phyloP scores from a whole-genome alignment of 2,797 vertebrate genomes.

The Staurois parvus region DNA sequence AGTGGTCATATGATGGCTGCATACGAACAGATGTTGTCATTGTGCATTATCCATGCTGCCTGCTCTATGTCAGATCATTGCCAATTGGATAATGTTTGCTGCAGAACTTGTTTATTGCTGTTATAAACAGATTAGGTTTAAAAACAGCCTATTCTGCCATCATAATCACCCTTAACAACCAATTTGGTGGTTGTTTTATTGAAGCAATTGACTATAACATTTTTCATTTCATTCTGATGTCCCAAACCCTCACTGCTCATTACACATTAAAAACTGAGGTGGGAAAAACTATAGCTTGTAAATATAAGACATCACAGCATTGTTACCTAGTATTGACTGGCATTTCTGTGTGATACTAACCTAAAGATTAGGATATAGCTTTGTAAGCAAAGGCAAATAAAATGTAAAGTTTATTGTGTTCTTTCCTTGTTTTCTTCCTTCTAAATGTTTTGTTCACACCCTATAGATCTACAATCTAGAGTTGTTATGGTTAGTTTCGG shows the following conservation, averaged over 20 bases:
- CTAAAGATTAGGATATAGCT: too few relatives aligned
- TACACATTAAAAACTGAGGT: background rate
- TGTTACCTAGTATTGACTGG: background rate
- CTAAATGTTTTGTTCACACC: too few relatives aligned
- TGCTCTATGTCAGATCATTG: background rate
- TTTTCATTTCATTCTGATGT: background rate
- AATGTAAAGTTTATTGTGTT: too few relatives aligned
- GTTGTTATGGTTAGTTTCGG: too few relatives aligned
- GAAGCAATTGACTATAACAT: background rate
- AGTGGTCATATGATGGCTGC: background rate
- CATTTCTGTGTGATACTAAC: background rate
- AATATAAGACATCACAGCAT: background rate
- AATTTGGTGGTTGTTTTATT: background rate
- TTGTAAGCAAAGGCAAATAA: too few relatives aligned
- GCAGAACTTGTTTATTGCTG: background rate
- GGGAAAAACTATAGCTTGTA: background rate
- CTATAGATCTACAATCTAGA: too few relatives aligned
- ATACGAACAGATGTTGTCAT: background rate
- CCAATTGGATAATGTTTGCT: background rate
- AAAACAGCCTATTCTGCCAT: slow-evolving; percentile 11
- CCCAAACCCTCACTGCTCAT: background rate
- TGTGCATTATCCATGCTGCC: background rate
- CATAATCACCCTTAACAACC: slow-evolving; percentile 45
- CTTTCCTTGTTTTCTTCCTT: too few relatives aligned
- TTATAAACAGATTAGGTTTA: slow-evolving; percentile 2